A percentile compares a stretch with the other conserved stretches of the same genome.
phyloP scores from a whole-genome alignment of 2,113 vertebrate species.

The Cynopterus brachyotis region DNA sequence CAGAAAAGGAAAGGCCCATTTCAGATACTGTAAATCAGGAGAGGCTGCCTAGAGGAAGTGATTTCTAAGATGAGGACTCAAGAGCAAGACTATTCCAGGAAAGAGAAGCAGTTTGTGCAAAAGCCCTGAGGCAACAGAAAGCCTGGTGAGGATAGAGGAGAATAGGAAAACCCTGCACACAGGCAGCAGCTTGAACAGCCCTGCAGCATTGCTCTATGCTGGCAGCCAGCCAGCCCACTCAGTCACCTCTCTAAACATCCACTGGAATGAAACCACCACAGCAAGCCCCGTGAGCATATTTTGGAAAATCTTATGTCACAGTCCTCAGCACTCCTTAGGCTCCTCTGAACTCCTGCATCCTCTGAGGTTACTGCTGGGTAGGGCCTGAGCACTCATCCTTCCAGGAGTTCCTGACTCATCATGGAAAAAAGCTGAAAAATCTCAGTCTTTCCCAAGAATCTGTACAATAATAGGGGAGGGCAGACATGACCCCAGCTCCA shows the following conservation, averaged over 20 bases:
- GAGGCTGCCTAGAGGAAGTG: neutral
- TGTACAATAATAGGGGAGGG: neutral
- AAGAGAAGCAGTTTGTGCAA: neutral
- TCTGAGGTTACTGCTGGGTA: conserved; percentile 14
- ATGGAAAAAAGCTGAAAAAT: conserved; percentile 24
- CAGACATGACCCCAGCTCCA: neutral
- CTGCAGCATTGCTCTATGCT: neutral
- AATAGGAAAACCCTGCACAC: neutral
- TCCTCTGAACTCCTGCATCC: neutral
- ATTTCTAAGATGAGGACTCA: neutral
- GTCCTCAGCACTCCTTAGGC: neutral
- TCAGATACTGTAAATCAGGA: neutral
- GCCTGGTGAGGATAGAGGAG: neutral
- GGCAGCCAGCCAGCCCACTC: neutral
- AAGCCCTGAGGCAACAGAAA: neutral
- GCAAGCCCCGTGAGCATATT: neutral
- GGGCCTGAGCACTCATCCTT: neutral
- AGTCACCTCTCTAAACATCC: neutral
- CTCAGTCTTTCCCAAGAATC: conserved; percentile 19
- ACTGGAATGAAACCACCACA: neutral
- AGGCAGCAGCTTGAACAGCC: neutral
- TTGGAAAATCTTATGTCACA: conserved; percentile 26
- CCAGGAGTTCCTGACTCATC: conserved; percentile 55
- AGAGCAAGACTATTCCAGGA: neutral
- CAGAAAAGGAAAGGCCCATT: neutral